Base-by-base conservation (phyloP, 1,140 invertebrate genomes). In the Aleiodes sp. region DNA sequence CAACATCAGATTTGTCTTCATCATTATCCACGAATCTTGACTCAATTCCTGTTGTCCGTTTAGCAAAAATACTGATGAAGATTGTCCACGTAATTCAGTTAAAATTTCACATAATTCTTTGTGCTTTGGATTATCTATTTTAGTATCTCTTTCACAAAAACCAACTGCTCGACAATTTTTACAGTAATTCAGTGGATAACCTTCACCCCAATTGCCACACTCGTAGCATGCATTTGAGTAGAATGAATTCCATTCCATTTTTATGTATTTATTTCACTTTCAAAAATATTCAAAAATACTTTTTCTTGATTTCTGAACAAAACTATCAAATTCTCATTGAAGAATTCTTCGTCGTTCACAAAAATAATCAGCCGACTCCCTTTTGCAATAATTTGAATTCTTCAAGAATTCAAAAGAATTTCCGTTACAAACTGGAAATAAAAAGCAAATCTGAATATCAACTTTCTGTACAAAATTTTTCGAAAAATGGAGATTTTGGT, bases 1-100 rank as follows among this genome's bases (percentile, higher is more conserved):
- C 35, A 81, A 60, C 76, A 81, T 82, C 0, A 79, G 65, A 65
- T 79, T 81, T 59, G 73, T 76, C 65, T 80, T 82, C 60, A 68
- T 68, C 31, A 65, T 46, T 4, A 62, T 19, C 76, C 78, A 82
- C 0, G 68, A 57, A 43, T 75, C 29, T 6, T n/a, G 59, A 24
- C 43, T 61, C 31, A 35, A 14, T 46, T 75, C 63, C 2, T 60
- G 39, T 31, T 35, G 19, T 57, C 52, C 71, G 66, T 68, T 56
- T 7, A 72, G 70, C 31, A 72, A 12, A 37, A 43, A 65, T n/a
- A 60, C 61, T 14, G 65, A 43, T 16, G 39, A 61, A 0, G 66
- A 43, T 19, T 71, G 31, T 9, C 68, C 60, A 7, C 70, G 28
- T 8, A 80, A 71, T 41, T 75, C 52, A 1, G 64, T 59, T 14